Percentiles rank a stretch among this genome's conserved stretches.
Evolutionary conservation across 2,113 vertebrate genomes (phyloP).

Genomic region (Sturnus vulgaris): DNA sequence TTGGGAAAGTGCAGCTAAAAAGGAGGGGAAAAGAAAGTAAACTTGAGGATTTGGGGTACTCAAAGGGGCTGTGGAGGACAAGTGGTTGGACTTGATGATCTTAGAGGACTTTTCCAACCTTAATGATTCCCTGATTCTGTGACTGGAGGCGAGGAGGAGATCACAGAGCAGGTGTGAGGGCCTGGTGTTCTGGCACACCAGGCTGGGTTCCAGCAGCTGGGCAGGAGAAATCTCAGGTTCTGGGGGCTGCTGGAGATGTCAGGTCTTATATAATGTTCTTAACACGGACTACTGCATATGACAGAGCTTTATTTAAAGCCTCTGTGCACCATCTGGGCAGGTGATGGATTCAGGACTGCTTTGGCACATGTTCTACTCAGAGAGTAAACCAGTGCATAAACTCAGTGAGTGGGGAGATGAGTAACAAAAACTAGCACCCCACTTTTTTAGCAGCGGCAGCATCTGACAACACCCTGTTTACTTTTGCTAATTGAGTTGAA

Average conservation of each 20-base stretch:
- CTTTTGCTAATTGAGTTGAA: conserved; percentile 66
- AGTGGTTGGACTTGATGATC: background rate
- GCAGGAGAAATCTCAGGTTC: background rate
- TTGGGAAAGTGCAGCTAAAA: no score
- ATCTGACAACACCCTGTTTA: conserved; percentile 31
- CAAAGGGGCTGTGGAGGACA: background rate
- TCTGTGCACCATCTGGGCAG: background rate
- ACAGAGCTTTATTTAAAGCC: background rate
- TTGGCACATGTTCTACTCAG: background rate
- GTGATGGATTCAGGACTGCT: background rate
- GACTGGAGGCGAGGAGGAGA: background rate
- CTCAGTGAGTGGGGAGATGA: background rate
- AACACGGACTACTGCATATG: rapidly evolving
- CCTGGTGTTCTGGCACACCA: background rate
- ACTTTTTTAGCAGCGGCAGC: conserved; percentile 57
- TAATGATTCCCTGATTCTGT: no score
- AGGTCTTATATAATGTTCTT: background rate
- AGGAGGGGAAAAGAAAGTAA: background rate
- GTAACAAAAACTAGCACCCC: background rate
- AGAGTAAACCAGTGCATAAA: background rate
- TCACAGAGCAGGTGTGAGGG: background rate
- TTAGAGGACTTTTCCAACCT: background rate
- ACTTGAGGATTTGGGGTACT: background rate
- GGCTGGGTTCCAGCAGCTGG: background rate
- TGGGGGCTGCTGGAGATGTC: background rate